Base-by-base conservation (phyloP, 2,113 vertebrate genomes). In the Channa argus region DNA sequence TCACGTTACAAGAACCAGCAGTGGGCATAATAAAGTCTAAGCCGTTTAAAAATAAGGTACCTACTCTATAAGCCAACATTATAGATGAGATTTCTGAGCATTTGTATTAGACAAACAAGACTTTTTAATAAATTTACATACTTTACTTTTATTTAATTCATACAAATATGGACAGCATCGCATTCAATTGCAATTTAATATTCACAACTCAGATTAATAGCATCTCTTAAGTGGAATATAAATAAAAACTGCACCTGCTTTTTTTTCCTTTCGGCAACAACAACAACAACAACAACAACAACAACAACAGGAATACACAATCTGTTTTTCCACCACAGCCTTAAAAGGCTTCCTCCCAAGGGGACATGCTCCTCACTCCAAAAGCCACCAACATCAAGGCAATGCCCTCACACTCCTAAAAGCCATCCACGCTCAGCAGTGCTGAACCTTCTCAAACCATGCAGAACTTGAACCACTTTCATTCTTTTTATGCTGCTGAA, bases 381-480 rank as follows among this genome's bases (percentile, higher is more conserved):
- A 74, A 83, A 84, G 78, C 81, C 84, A 87, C 84, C 24, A 89
- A 84, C 86, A 91, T 79, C 66, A 68, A 83, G 87, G 66, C 86
- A 76, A 65, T 88, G 90, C 82, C 89, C 88, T 83, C 83, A 86
- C 79, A 79, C 66, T 79, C 63, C 58, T 43, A 77, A 90, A 92
- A 87, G 87, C 74, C 89, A 88, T 83, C 88, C 77, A 66, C 44
- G 71, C 71, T 86, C 86, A 88, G 78, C 51, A 61, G 85, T 66
- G 84, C 88, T 85, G 88, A 91, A 92, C 88, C 85, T 70, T 73
- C 78, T 83, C 75, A 83, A 89, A 58, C 84, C 84, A 86, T 79
- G 84, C 87, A 88, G 88, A 93, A 93, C 86, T 52, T 47, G 11
- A 85, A 86, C 52, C 77, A 77, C 80, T 88, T 79, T 87, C 63